Base-by-base conservation (phyloP, 2,113 vertebrate genomes). In the Aphyosemion australe region DNA sequence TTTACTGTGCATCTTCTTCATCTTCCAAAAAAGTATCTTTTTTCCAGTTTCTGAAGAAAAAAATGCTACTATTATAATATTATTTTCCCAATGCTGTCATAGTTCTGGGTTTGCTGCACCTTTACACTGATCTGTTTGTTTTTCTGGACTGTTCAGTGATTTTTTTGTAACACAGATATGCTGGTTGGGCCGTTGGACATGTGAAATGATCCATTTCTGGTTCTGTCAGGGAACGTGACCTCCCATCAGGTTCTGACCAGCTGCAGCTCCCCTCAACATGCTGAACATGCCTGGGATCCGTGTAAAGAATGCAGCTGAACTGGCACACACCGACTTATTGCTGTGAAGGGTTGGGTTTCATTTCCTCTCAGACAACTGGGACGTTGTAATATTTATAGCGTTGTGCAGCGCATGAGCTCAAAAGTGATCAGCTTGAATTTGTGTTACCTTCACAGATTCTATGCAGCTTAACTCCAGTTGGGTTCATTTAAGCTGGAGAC, bases 51-150 rank as follows among this genome's bases (percentile, higher is more conserved):
- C 47, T 52, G 65, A 74, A 39, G 9, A 37, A 37, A 1, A 5
- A 26, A 26, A 26, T 26, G 26, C 26, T 26, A 37, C 34, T 37
- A 37, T 37, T 37, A 37, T 37, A 7, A 37, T 37, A 37, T 7
- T 37, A 37, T 37, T 37, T 37, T 37, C 34, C 9, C 26, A 26
- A 26, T 26, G 5, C 26, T 26, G 26, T 26, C 26, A 26, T 2
- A 26, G 3, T 26, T 26, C 26, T 26, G 26, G 3, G 5, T 26
- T 26, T 26, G 74, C 72, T 56, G 69, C 69, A 54, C 52, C 51
- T 80, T 65, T 72, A 65, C 73, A 74, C 66, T 76, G 47, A 56
- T 67, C 63, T 43, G 55, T 77, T 86, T 84, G 79, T 79, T 76
- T 69, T 64, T 56, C 68, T 34, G 75, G 65, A 57, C 54, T 69